These are phyloP conservation scores for Hypotaenidia okinawae DNA, from an alignment of 2,797 vertebrate species.

Conservation along the genomic window DNA sequence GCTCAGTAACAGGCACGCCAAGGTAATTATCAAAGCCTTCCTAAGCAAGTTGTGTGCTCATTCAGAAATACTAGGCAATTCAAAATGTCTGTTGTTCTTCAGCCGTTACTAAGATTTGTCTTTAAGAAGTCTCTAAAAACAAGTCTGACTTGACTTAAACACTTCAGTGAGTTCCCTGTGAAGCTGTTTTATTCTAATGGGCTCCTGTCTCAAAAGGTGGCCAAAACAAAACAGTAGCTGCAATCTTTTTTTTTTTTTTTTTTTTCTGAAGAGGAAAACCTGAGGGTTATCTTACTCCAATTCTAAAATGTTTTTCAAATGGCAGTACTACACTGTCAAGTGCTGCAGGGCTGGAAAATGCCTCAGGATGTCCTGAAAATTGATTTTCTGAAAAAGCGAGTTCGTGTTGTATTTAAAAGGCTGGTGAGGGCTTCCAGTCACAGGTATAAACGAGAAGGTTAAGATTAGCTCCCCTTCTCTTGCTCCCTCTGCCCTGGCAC, in stretches of 20 bases:
- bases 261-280: not conserved
- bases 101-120: not conserved
- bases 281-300: not conserved
- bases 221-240: not conserved
- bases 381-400: not conserved
- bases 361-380: not conserved
- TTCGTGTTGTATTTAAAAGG: not conserved
- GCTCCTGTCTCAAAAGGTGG: not conserved
- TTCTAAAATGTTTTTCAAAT: not conserved
- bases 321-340: not conserved
- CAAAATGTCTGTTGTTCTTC: not conserved
- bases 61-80: conserved; percentile 31
- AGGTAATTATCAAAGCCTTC: conserved; percentile 28
- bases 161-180: not conserved
- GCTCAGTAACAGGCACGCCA: not conserved
- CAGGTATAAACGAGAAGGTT: not conserved
- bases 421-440: not conserved
- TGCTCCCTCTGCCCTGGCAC: not conserved
- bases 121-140: not conserved
- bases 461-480: not conserved
- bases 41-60: not conserved
- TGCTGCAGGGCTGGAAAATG: not conserved
- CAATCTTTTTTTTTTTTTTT: not conserved
- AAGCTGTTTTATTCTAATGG: not conserved
- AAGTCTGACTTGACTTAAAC: not conserved